Evolutionary conservation across 2,797 vertebrate genomes (phyloP).

Genomic region (Lacerta bilineata): DNA sequence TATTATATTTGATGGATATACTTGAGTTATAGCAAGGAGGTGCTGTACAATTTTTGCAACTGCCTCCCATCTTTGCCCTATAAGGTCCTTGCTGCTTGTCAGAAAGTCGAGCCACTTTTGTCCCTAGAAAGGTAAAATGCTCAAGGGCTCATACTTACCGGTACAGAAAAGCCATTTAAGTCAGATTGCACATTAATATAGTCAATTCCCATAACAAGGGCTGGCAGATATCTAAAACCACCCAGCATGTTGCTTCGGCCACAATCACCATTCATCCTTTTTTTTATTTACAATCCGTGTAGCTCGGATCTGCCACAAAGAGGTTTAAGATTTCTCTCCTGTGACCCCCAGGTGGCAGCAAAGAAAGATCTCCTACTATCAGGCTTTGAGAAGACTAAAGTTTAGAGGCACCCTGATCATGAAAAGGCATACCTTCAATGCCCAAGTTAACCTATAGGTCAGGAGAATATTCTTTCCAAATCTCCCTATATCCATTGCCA

Average conservation of each 20-base stretch:
- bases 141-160: not conserved
- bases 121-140: not conserved
- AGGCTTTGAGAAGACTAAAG: too few relatives aligned
- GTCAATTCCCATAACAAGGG: not conserved
- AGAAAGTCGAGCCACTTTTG: not conserved
- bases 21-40: not conserved
- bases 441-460: not conserved
- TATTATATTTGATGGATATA: not conserved
- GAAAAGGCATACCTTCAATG: too few relatives aligned
- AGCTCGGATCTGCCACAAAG: not conserved
- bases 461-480: not conserved
- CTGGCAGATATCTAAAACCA: not conserved
- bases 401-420: not conserved
- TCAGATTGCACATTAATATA: not conserved
- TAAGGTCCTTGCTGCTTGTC: not conserved
- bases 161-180: not conserved
- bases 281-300: not conserved
- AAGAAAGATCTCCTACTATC: not conserved
- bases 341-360: not conserved
- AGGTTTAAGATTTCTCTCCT: not conserved
- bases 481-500: too few relatives aligned
- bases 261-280: not conserved
- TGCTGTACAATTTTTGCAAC: not conserved
- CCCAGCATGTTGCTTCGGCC: not conserved
- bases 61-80: not conserved